A percentile compares a stretch with the other conserved stretches of the same genome.
phyloP scores from a whole-genome alignment of 2,797 vertebrate genomes.

The Sandelia bainsii region DNA sequence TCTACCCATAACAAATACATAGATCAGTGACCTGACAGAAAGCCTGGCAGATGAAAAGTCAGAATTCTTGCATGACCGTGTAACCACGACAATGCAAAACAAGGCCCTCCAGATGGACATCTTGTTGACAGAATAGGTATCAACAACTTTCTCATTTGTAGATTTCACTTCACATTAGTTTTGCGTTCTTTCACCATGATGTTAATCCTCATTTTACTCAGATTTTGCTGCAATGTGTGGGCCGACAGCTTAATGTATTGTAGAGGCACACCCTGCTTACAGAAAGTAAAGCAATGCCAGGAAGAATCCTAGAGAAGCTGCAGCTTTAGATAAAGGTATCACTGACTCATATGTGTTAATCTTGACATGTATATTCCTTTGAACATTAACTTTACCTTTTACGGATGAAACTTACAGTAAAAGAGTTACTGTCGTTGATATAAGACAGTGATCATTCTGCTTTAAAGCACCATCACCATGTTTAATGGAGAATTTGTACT shows the following conservation, averaged over 20 bases:
- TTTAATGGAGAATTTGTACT: conserved; percentile 19
- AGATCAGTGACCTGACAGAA: conserved; percentile 24
- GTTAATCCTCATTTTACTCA: conserved; percentile 57
- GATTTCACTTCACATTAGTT: conserved; percentile 51
- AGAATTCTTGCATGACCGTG: conserved; percentile 50
- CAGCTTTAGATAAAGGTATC: conserved; percentile 67
- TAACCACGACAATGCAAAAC: conserved; percentile 52
- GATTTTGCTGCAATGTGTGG: conserved; percentile 40
- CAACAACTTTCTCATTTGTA: conserved; percentile 49
- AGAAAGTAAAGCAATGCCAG: conserved; percentile 13
- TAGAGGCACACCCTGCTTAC: conserved; percentile 30
- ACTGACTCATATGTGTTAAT: conserved; percentile 60
- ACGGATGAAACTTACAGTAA: not conserved
- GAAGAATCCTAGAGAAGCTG: conserved; percentile 46
- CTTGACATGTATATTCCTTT: conserved; percentile 58
- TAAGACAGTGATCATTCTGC: conserved; percentile 17
- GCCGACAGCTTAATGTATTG: conserved; percentile 41
- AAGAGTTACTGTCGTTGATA: conserved; percentile 15
- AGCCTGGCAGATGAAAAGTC: conserved; percentile 55
- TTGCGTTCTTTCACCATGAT: conserved; percentile 63
- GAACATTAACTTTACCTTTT: conserved; percentile 42
- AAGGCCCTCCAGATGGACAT: conserved; percentile 46
- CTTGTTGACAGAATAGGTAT: conserved; percentile 59
- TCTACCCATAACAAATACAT: conserved; percentile 34
- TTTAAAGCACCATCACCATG: not conserved